Conservation (phyloP, 1,140 invertebrate genomes). For the Scylla paramamosain region DNA sequence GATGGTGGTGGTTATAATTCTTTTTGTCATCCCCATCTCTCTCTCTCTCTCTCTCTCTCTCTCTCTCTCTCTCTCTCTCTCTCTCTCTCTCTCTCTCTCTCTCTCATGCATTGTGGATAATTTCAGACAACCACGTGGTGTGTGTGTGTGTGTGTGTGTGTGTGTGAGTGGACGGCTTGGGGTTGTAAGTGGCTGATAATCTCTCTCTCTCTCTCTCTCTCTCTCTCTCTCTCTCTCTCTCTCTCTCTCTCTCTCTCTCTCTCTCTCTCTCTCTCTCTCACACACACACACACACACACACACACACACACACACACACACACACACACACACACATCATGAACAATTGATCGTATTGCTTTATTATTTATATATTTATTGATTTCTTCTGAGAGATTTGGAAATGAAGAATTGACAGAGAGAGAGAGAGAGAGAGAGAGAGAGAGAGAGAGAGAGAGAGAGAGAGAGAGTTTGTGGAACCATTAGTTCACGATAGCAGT, state of each 20-base stretch:
- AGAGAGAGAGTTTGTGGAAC: too few species aligned
- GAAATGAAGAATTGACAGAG: too few species aligned
- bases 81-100: too few species aligned
- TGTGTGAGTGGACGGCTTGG: too few species aligned
- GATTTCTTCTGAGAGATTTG: too few species aligned
- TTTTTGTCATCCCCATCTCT: neutral
- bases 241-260: neutral
- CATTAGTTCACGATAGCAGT: too few species aligned
- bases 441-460: too few species aligned
- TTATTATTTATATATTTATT: too few species aligned
- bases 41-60: conserved; percentile 38
- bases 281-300: neutral
- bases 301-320: neutral
- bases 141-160: neutral
- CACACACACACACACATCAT: neutral
- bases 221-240: neutral
- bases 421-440: too few species aligned
- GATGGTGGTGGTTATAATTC: neutral
- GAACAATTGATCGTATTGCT: too few species aligned
- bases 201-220: neutral
- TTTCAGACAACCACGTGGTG: neutral
- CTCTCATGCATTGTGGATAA: neutral
- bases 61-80: conserved; percentile 28
- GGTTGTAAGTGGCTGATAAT: too few species aligned
- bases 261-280: neutral